phyloP scores from a whole-genome alignment of 1,140 invertebrate genomes.

The Drosophila ananassae region DNA sequence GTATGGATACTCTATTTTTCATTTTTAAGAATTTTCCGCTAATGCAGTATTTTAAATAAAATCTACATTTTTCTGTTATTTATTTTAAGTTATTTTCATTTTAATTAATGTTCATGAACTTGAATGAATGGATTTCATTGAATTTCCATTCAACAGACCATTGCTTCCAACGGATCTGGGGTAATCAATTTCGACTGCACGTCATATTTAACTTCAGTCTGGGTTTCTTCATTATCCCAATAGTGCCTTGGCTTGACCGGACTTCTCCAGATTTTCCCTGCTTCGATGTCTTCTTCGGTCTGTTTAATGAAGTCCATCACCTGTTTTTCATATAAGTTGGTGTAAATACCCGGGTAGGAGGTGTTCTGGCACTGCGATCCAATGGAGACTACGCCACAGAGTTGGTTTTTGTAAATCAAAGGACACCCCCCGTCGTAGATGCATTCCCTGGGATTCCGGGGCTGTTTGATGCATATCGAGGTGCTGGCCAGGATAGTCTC shows the following conservation, averaged over 20 bases:
- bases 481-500: not conserved
- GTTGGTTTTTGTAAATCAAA: constrained; percentile 14
- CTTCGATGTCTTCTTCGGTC: not conserved
- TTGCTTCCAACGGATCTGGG: not conserved
- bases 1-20: too few species aligned
- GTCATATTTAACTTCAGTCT: too few species aligned
- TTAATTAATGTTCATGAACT: too few species aligned
- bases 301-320: constrained; percentile 16
- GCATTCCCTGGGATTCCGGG: constrained; percentile 10
- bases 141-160: not conserved
- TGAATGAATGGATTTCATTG: not conserved
- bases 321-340: constrained; percentile 11
- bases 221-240: too few species aligned
- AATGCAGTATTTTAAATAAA: too few species aligned
- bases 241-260: not conserved
- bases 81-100: too few species aligned
- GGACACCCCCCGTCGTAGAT: constrained; percentile 43
- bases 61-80: too few species aligned
- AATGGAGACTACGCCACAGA: constrained; percentile 39
- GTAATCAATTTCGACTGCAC: not conserved
- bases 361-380: constrained; percentile 15
- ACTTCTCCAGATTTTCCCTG: not conserved
- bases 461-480: constrained; percentile 23
- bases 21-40: too few species aligned
- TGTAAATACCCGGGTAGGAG: constrained; percentile 30